Evolutionary conservation across 2,888 invertebrate genomes (phyloP).

Genomic region (Syrphus vitripennis): DNA sequence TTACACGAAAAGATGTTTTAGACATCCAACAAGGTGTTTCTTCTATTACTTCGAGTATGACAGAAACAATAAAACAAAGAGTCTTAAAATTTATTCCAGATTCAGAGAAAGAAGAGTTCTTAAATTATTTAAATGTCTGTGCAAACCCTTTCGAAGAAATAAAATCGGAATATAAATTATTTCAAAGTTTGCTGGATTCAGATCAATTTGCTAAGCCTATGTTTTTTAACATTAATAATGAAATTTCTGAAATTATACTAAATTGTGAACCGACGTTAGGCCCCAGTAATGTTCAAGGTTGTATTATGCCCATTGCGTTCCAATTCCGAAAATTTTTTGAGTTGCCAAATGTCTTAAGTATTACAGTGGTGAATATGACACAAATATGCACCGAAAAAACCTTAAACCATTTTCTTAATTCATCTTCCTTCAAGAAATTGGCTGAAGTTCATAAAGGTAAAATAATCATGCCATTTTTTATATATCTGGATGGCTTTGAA

Average conservation of each 20-base stretch:
- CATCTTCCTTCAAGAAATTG: slow-evolving; percentile 39
- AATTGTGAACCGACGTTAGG: slow-evolving; percentile 45
- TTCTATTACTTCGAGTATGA: too few relatives aligned
- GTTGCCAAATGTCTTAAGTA: slow-evolving; percentile 35
- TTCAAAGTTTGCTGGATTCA: neutral
- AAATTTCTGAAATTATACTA: slow-evolving; percentile 47
- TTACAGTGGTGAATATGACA: slow-evolving; percentile 35
- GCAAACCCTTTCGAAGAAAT: slow-evolving; percentile 14
- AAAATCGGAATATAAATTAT: slow-evolving; percentile 10
- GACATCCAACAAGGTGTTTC: too few relatives aligned
- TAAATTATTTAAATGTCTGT: slow-evolving; percentile 7
- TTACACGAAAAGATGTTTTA: too few relatives aligned
- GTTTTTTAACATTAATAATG: slow-evolving; percentile 46
- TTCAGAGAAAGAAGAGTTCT: too few relatives aligned
- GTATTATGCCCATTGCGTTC: slow-evolving; percentile 42
- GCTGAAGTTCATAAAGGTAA: slow-evolving; percentile 3
- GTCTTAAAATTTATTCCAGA: too few relatives aligned
- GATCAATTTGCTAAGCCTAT: slow-evolving; percentile 28
- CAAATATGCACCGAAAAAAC: neutral
- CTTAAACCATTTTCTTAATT: slow-evolving; percentile 32
- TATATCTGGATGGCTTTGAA: slow-evolving; percentile 58
- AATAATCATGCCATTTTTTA: slow-evolving; percentile 44
- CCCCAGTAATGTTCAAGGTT: slow-evolving; percentile 38
- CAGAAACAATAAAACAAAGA: too few relatives aligned
- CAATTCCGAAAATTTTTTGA: slow-evolving; percentile 58